Evolutionary conservation across 92 coral and sea anemone species (phyloP).

Genomic region (Chrysogorgia sp.): DNA sequence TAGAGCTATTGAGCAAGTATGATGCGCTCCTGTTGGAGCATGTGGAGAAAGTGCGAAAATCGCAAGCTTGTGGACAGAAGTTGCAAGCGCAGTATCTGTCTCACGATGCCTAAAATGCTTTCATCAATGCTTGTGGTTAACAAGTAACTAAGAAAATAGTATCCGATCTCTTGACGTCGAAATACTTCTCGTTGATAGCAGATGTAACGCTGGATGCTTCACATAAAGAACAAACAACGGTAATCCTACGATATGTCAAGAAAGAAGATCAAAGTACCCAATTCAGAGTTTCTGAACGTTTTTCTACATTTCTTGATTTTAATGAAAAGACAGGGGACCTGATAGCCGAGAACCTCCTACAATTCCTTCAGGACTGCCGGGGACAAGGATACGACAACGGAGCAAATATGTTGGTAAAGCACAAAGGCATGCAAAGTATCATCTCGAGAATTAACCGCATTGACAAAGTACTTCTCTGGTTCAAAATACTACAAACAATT

Average conservation of each 20-base stretch:
- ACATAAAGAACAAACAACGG: conserved; percentile 23
- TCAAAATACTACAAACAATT: conserved; percentile 13
- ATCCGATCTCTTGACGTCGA: conserved; percentile 12
- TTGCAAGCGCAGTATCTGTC: conserved; percentile 21
- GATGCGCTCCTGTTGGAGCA: conserved; percentile 22
- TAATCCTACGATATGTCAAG: conserved; percentile 8
- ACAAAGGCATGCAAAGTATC: conserved; percentile 14
- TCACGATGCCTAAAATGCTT: conserved; percentile 22
- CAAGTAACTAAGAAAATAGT: conserved; percentile 15
- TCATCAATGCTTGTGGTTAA: conserved; percentile 19
- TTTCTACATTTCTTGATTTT: conserved; percentile 17
- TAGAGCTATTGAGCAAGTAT: conserved; percentile 25
- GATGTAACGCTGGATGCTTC: conserved; percentile 21
- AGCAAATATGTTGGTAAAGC: conserved; percentile 9
- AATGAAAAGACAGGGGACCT: conserved; percentile 20
- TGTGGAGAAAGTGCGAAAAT: conserved; percentile 25
- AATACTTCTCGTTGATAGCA: conserved; percentile 20
- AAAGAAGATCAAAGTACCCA: neutral
- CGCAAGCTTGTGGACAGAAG: conserved; percentile 12
- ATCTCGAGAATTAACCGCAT: conserved; percentile 3
- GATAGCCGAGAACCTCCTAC: conserved; percentile 16
- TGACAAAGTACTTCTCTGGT: neutral
- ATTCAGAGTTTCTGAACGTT: conserved; percentile 5
- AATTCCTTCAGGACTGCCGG: conserved; percentile 19
- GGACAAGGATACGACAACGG: conserved; percentile 17